These are phyloP conservation scores for Calyptomena viridis DNA, from an alignment of 2,113 vertebrate species.

Conservation along the genomic window DNA sequence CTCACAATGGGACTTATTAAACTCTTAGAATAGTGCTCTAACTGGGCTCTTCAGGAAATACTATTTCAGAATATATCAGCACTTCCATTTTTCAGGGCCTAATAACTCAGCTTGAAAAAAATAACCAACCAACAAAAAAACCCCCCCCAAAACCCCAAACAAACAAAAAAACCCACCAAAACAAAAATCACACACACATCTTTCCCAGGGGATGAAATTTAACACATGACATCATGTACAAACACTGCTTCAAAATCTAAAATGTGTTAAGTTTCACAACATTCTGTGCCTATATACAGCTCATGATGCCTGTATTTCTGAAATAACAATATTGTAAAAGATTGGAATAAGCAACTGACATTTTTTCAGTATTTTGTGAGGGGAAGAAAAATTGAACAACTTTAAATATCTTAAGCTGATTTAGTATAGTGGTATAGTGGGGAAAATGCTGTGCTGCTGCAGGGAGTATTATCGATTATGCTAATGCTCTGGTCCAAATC, in stretches of 20 bases:
- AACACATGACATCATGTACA: not conserved
- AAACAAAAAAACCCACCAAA: not conserved
- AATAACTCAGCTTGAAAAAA: slow-evolving; percentile 26
- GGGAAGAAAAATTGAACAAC: not conserved
- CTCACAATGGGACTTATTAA: slow-evolving; percentile 42
- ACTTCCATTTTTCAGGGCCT: slow-evolving; percentile 46
- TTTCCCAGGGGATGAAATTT: not conserved
- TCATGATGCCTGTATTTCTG: not conserved
- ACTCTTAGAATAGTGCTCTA: slow-evolving; percentile 25
- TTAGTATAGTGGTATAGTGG: not conserved
- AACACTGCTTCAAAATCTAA: not conserved
- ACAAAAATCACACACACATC: not conserved
- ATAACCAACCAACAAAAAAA: not conserved
- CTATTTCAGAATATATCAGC: slow-evolving; percentile 53
- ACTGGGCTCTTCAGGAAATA: slow-evolving; percentile 43
- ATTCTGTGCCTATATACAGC: not conserved
- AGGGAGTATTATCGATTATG: not conserved
- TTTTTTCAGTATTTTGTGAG: not conserved
- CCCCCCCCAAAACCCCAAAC: not conserved
- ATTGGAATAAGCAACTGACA: not conserved
- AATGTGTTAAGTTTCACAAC: not conserved
- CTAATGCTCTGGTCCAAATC: not conserved
- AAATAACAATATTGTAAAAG: not conserved
- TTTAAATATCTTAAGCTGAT: not conserved
- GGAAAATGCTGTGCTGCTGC: not conserved